These are phyloP conservation scores for Crypturellus tataupa DNA, from an alignment of 2,797 vertebrate species.

Conservation along the genomic window DNA sequence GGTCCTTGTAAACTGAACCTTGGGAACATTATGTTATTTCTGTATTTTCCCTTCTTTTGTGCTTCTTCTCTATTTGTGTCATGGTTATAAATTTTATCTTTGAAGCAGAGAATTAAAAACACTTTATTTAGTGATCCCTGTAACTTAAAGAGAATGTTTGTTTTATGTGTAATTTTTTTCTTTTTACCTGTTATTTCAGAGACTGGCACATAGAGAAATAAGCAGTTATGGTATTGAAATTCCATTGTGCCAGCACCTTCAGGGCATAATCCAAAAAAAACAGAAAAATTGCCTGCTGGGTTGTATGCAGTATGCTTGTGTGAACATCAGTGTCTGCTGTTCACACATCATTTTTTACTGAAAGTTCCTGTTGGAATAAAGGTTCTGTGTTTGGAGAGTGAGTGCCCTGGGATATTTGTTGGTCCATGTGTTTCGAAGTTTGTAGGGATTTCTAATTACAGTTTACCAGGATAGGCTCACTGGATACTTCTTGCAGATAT, in stretches of 20 bases:
- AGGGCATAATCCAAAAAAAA: slow-evolving; percentile 78
- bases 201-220: slow-evolving; percentile 79
- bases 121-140: slow-evolving; percentile 79
- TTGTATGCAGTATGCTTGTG: slow-evolving; percentile 79
- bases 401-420: slow-evolving; percentile 70
- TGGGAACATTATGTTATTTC: slow-evolving; percentile 86
- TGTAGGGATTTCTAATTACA: slow-evolving; percentile 54
- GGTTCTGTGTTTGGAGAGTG: slow-evolving; percentile 77
- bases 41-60: slow-evolving; percentile 77
- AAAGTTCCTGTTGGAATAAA: slow-evolving; percentile 81
- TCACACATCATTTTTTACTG: slow-evolving; percentile 80
- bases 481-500: slow-evolving; percentile 45
- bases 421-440: slow-evolving; percentile 66
- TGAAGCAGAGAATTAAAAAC: slow-evolving; percentile 82
- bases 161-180: not conserved
- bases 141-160: slow-evolving; percentile 48
- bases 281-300: slow-evolving; percentile 80
- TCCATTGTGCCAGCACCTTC: slow-evolving; percentile 82
- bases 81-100: slow-evolving; percentile 85
- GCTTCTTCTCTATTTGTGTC: slow-evolving; percentile 82
- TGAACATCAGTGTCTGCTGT: slow-evolving; percentile 83
- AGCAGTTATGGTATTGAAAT: slow-evolving; percentile 82
- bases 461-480: slow-evolving; percentile 42
- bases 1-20: slow-evolving; percentile 90
- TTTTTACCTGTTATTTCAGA: slow-evolving; percentile 83